Percentiles rank a stretch among this genome's conserved stretches.
These are phyloP conservation scores for Zele albiditarsus DNA, from an alignment of 2,888 invertebrate genomes.

Conservation along the genomic window DNA sequence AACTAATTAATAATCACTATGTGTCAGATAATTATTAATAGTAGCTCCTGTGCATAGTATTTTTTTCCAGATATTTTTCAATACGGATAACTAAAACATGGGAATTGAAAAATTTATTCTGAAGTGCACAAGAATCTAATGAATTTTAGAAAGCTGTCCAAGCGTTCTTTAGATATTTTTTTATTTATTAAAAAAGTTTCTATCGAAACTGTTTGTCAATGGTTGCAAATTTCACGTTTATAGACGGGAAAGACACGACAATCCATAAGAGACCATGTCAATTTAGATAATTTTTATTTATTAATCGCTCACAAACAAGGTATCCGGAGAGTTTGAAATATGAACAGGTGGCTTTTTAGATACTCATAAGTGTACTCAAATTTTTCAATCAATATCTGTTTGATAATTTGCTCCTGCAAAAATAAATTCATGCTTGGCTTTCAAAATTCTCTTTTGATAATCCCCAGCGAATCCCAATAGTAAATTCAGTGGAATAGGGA, in stretches of 20 bases:
- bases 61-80: too few species aligned
- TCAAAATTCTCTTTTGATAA: too few species aligned
- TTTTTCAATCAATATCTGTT: not conserved
- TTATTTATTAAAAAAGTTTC: constrained; percentile 1
- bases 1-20: too few species aligned
- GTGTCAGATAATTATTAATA: too few species aligned
- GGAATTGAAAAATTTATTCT: too few species aligned
- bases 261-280: not conserved
- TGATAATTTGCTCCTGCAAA: not conserved
- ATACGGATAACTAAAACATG: too few species aligned
- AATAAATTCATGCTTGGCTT: too few species aligned
- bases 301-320: too few species aligned
- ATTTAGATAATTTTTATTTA: not conserved
- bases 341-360: not conserved
- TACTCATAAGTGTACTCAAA: not conserved
- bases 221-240: not conserved
- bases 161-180: not conserved
- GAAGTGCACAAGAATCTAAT: not conserved
- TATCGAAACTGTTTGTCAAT: not conserved
- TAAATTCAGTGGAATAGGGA: too few species aligned
- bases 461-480: too few species aligned
- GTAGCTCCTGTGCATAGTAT: too few species aligned
- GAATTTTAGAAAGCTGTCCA: not conserved
- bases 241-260: not conserved
- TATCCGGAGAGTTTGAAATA: not conserved